Conservation (phyloP, 2,113 vertebrate genomes). For the Pachyramphus minor region DNA sequence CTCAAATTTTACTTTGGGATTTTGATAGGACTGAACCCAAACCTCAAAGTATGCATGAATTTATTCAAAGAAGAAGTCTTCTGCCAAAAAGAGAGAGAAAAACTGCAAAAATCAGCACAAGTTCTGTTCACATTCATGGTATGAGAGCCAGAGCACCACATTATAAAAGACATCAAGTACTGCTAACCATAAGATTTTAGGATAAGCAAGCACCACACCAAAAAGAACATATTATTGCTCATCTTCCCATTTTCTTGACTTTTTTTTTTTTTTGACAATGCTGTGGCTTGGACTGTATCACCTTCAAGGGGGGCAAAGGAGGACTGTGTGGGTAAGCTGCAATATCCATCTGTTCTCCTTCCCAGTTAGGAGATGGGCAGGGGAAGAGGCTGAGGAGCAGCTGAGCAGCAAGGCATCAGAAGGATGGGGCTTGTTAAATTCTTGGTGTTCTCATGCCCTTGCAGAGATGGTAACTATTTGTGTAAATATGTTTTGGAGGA, state of each 20-base stretch:
- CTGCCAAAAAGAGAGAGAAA: not conserved
- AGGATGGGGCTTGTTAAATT: not conserved
- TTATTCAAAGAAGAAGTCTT: not conserved
- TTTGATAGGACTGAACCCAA: conserved; percentile 14
- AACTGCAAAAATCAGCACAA: not conserved
- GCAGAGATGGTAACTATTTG: not conserved
- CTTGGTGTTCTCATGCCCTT: not conserved
- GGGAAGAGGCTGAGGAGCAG: not conserved
- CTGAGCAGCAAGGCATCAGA: not conserved
- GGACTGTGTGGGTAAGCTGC: not conserved
- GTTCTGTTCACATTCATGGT: not conserved
- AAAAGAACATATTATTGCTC: not conserved
- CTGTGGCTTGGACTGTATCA: not conserved
- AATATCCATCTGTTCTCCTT: not conserved
- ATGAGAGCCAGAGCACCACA: not conserved
- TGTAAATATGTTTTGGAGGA: not conserved
- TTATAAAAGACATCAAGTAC: not conserved
- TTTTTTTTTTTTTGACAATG: not conserved
- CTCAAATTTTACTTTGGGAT: not conserved
- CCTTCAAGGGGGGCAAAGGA: not conserved
- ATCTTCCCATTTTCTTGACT: not conserved
- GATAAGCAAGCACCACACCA: not conserved
- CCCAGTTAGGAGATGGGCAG: not conserved
- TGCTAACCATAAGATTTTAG: not conserved
- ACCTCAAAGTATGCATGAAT: not conserved